Evolutionary conservation across 2,113 vertebrate species (phyloP), one percentile per base, ranked within the genome.

Genomic region (Dolichallabes microphthalmus): DNA sequence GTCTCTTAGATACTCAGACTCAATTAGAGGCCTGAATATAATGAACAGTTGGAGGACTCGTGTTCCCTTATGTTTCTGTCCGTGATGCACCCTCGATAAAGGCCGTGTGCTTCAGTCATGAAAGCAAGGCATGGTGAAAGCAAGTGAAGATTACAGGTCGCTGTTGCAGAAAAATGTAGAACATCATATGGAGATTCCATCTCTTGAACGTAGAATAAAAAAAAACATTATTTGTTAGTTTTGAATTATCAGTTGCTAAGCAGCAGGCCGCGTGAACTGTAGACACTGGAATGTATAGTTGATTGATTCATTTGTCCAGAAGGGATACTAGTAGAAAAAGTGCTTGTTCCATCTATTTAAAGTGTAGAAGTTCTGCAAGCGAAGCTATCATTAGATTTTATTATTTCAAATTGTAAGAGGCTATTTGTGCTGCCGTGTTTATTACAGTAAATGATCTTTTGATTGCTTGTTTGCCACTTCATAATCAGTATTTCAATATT

Each of bases 11-110:
- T 61, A 52, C 73, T 87, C 64, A n/a, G 10, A 87, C 20, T 60
- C 27, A n/a, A 87, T 79, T 53, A 68, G 61, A 83, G 64, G 32
- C 81, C 78, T 79, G 53, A 83, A 83, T 69, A 83, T 86, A 71
- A 86, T 79, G 73, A 83, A 82, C 58, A 57, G 85, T 82, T 52
- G 53, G 25, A 60, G 81, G 32, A 57, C n/a, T 58, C 17, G 4
- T 75, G 50, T 83, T 73, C 55, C 63, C 55, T 66, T 27, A 32
- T 71, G 75, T n/a, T 55, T 35, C 35, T 30, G 27, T 80, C 75
- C 60, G 14, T 64, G 82, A 79, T 79, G 71, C 57, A 30, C 22
- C 17, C 60, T 83, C 35, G 50, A 60, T 78, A 32, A 60, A 77
- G 61, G 27, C 45, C 14, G 60, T 77, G 12, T 53, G 27, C 30